phyloP scores from a whole-genome alignment of 2,113 vertebrate species.

The Steatornis caripensis region DNA sequence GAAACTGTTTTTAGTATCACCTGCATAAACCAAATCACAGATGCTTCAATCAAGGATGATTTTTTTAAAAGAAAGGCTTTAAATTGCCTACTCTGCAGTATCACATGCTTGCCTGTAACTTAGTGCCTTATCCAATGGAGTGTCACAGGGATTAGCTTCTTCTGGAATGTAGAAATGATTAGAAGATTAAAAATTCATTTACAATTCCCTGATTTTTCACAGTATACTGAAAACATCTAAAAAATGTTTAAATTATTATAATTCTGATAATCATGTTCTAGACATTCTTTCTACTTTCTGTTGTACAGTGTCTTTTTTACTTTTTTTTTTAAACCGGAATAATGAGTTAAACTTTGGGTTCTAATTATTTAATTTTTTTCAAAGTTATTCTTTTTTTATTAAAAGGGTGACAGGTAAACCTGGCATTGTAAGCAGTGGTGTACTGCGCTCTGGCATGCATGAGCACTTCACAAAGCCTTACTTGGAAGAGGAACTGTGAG shows the following conservation, averaged over 20 bases:
- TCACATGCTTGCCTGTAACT: not conserved
- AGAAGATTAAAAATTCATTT: not conserved
- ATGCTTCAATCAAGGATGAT: not conserved
- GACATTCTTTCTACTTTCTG: not conserved
- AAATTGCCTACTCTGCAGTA: not conserved
- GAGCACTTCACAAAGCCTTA: not conserved
- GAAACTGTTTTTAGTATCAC: not conserved
- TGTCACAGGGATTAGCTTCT: not conserved
- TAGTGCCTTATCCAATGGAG: not conserved
- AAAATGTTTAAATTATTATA: not conserved
- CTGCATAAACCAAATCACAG: not conserved
- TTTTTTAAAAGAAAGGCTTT: not conserved
- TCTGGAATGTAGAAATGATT: not conserved
- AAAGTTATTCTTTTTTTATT: not conserved
- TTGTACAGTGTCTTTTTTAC: too few relatives aligned
- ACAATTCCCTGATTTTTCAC: not conserved
- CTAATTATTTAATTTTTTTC: not conserved
- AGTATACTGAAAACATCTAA: not conserved
- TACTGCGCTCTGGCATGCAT: not conserved
- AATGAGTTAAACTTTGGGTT: not conserved
- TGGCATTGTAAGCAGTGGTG: not conserved
- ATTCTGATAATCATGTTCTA: not conserved
- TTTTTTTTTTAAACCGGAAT: not conserved
- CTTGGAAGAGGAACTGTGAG: not conserved
- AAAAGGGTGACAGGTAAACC: not conserved